Percentiles rank a stretch among this genome's conserved stretches.
Evolutionary conservation across 2,888 invertebrate species (phyloP).

Genomic region (Yponomeuta evonymella): DNA sequence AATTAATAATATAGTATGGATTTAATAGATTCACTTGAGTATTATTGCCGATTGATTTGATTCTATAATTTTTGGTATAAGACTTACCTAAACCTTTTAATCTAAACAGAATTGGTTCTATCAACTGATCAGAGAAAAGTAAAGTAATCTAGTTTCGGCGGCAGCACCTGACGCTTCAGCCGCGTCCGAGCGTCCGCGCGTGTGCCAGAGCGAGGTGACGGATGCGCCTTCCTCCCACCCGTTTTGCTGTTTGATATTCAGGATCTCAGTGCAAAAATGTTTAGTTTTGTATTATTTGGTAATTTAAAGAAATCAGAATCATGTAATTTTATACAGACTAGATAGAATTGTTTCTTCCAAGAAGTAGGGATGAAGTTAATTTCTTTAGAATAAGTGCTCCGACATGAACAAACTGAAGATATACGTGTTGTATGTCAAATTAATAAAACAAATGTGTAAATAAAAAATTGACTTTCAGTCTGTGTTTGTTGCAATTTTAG

Average conservation of each 20-base stretch:
- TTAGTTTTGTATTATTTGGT: conserved; percentile 64
- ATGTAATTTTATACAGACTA: conserved; percentile 68
- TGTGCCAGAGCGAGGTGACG: conserved; percentile 27
- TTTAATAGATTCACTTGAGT: conserved; percentile 70
- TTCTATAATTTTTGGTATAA: conserved; percentile 21
- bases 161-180: conserved; percentile 20
- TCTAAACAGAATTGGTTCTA: conserved; percentile 8
- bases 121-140: conserved; percentile 6
- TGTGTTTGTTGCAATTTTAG: conserved; percentile 31
- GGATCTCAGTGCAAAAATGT: conserved; percentile 70
- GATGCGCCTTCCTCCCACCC: conserved; percentile 35
- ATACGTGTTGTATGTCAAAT: conserved; percentile 65
- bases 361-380: conserved; percentile 61
- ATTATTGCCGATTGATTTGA: conserved; percentile 71
- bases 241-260: conserved; percentile 36
- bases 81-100: conserved; percentile 1
- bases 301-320: conserved; percentile 62
- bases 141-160: conserved; percentile 1
- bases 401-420: conserved; percentile 73
- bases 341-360: conserved; percentile 60
- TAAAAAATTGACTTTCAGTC: conserved; percentile 63
- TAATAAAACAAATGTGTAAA: conserved; percentile 69
- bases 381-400: conserved; percentile 60
- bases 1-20: conserved; percentile 72
- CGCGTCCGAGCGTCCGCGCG: conserved; percentile 29